Conservation (phyloP, 2,888 invertebrate genomes). For the Iselma pallidipennis region DNA sequence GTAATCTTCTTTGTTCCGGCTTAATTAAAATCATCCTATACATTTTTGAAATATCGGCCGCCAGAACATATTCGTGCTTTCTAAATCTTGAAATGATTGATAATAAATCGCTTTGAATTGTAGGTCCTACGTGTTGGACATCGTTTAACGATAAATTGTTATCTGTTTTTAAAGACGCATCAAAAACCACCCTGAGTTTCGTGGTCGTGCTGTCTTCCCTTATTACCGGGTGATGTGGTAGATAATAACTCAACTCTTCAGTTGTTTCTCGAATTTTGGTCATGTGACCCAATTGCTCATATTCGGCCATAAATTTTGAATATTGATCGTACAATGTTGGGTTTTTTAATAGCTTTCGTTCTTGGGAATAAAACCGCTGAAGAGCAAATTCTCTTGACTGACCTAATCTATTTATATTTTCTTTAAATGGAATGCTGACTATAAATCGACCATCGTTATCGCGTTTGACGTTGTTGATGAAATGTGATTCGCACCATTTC, state of each 20-base stretch:
- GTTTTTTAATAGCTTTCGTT: too few species aligned
- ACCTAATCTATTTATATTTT: too few species aligned
- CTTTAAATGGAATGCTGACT: too few species aligned
- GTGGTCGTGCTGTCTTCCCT: constrained; percentile 2
- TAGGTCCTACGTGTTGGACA: constrained; percentile 16
- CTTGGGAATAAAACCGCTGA: too few species aligned
- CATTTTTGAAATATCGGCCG: constrained; percentile 31
- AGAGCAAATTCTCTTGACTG: too few species aligned
- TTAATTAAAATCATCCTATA: constrained; percentile 28
- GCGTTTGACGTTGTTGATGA: not conserved
- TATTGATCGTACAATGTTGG: not conserved
- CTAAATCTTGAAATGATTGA: constrained; percentile 25
- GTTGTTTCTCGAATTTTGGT: too few species aligned
- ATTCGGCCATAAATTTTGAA: not conserved
- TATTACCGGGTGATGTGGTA: not conserved
- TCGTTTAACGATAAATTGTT: constrained; percentile 16
- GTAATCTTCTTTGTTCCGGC: constrained; percentile 22
- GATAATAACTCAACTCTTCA: not conserved
- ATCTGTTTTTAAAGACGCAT: constrained; percentile 11
- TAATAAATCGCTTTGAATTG: constrained; percentile 27
- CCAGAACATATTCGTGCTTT: constrained; percentile 19
- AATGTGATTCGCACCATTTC: too few species aligned
- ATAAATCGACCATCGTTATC: too few species aligned
- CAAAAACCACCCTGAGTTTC: constrained; percentile 25
- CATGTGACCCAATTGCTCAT: not conserved